phyloP scores from a whole-genome alignment of 2,113 vertebrate species.

The Thalassarche chlororhynchos region DNA sequence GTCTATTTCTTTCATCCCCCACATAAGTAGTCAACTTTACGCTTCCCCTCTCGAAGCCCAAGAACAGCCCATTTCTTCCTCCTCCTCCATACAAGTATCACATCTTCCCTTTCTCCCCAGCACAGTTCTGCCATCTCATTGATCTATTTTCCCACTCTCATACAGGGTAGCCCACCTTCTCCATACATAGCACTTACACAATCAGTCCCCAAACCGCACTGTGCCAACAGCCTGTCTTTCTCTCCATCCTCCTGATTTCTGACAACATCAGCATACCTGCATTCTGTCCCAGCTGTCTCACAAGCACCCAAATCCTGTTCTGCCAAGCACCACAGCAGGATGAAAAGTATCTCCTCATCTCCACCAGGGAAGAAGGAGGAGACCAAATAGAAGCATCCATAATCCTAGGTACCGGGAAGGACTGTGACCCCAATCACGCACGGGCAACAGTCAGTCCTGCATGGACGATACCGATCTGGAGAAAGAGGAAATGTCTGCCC shows the following conservation, averaged over 20 bases:
- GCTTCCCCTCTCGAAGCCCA: not conserved
- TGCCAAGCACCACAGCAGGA: not conserved
- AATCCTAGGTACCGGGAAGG: not conserved
- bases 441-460: not conserved
- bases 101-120: not conserved
- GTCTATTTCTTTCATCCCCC: not conserved
- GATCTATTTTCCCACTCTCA: not conserved
- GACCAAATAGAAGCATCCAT: not conserved
- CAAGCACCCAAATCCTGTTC: not conserved
- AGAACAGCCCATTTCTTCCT: not conserved
- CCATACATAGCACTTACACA: not conserved
- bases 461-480: not conserved
- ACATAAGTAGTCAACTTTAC: not conserved
- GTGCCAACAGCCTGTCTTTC: not conserved
- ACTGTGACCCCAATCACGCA: accelerated
- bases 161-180: not conserved
- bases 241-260: not conserved
- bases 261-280: not conserved
- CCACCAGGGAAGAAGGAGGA: not conserved
- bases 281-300: not conserved
- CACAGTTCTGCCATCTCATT: not conserved
- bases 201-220: accelerated
- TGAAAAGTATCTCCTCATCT: not conserved
- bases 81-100: not conserved
- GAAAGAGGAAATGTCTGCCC: not conserved